phyloP scores from a whole-genome alignment of 2,113 vertebrate genomes.

The Xiphophorus maculatus region DNA sequence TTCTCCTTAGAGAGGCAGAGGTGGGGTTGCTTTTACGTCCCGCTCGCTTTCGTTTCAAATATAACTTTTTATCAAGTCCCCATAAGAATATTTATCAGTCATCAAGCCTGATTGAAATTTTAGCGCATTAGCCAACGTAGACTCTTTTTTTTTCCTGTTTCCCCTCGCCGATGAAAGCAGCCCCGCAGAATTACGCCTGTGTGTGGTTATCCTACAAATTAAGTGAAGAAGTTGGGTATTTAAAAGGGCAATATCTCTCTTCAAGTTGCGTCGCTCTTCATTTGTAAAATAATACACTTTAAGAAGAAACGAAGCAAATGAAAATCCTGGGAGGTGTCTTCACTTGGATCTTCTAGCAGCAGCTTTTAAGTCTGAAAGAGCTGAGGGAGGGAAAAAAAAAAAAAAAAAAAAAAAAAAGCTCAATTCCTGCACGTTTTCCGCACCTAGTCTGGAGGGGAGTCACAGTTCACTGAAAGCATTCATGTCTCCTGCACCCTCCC shows the following conservation, averaged over 20 bases:
- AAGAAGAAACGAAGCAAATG: constrained; percentile 9
- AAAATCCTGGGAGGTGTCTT: constrained; percentile 50
- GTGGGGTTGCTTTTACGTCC: constrained; percentile 42
- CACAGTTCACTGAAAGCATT: constrained; percentile 50
- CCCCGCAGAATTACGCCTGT: constrained; percentile 17
- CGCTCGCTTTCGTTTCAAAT: constrained; percentile 37
- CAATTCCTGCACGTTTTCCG: constrained; percentile 31
- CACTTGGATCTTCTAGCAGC: constrained; percentile 14
- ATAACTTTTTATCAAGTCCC: constrained; percentile 68
- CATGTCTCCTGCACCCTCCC: constrained; percentile 48
- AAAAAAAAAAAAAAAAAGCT: constrained; percentile 18
- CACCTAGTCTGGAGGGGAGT: constrained; percentile 43
- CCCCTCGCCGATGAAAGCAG: constrained; percentile 28
- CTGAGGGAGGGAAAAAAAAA: neutral
- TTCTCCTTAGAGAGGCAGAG: constrained; percentile 32
- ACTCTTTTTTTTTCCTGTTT: constrained; percentile 59
- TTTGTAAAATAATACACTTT: constrained; percentile 18
- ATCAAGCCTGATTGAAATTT: constrained; percentile 88
- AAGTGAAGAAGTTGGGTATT: constrained; percentile 44
- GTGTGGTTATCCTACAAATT: constrained; percentile 23
- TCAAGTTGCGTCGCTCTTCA: constrained; percentile 32
- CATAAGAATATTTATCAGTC: constrained; percentile 36
- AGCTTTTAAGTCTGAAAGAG: constrained; percentile 19
- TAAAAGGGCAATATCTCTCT: constrained; percentile 14
- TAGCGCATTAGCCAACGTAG: constrained; percentile 95